These are phyloP conservation scores for Pogonognathellus flavescens DNA, from an alignment of 1,140 invertebrate species.

Conservation along the genomic window DNA sequence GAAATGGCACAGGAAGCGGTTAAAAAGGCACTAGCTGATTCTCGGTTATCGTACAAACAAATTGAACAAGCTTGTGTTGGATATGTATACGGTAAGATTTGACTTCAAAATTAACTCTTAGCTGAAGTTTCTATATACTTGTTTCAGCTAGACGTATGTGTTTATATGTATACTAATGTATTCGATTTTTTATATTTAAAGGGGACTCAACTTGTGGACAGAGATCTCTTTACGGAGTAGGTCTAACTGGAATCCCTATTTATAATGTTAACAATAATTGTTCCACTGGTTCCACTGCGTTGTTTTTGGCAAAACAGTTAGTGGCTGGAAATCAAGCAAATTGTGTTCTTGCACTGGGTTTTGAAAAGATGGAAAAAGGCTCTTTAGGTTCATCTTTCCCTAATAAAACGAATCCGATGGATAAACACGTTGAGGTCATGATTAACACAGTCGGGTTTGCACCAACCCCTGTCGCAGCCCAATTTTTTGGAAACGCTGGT, in stretches of 20 bases:
- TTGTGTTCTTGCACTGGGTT: constrained; percentile 93
- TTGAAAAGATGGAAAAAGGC: constrained; percentile 98
- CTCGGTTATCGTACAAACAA: constrained; percentile 82
- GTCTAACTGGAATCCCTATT: constrained; percentile 96
- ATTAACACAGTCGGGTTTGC: constrained; percentile 83
- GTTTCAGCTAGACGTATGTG: too few species aligned
- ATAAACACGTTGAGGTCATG: constrained; percentile 92
- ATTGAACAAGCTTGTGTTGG: constrained; percentile 92
- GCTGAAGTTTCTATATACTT: too few species aligned
- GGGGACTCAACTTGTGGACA: constrained; percentile 97
- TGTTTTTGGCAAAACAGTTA: constrained; percentile 91
- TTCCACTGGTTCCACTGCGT: constrained; percentile 93
- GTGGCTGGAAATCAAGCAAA: constrained; percentile 81
- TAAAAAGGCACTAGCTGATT: constrained; percentile 88
- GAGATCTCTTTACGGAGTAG: constrained; percentile 92
- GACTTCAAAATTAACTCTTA: too few species aligned
- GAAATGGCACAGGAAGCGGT: constrained; percentile 95
- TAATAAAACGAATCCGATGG: constrained; percentile 94
- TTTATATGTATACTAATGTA: too few species aligned
- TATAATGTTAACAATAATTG: constrained; percentile 99
- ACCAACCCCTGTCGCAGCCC: constrained; percentile 87
- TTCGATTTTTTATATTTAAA: constrained; percentile 68
- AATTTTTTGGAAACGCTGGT: constrained; percentile 97
- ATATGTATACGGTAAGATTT: constrained; percentile 88
- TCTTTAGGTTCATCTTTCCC: constrained; percentile 83